Percentiles rank a stretch among this genome's conserved stretches.
Evolutionary conservation across 2,888 invertebrate species (phyloP).

Genomic region (Troglohyphantes excavatus): DNA sequence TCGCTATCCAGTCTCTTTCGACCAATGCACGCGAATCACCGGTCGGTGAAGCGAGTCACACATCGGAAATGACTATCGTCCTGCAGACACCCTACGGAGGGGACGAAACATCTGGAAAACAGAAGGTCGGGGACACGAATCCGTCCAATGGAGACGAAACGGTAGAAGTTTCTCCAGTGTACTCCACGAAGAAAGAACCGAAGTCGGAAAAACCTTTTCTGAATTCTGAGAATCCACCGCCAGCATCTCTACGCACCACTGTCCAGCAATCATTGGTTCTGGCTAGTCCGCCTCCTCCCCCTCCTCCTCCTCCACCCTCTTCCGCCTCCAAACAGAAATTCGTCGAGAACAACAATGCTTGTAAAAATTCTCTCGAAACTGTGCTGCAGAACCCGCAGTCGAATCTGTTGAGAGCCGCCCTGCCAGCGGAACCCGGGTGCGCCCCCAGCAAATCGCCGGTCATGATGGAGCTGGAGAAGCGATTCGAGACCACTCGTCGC

Average conservation of each 20-base stretch:
- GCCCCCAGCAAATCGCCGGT: slow-evolving; percentile 34
- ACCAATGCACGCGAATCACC: not conserved
- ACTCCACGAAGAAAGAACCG: not conserved
- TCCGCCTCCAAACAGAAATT: too few relatives aligned
- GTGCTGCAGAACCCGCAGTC: slow-evolving; percentile 36
- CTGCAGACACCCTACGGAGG: not conserved
- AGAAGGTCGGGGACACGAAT: not conserved
- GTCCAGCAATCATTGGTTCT: not conserved
- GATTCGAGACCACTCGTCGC: slow-evolving; percentile 2
- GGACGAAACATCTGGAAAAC: not conserved
- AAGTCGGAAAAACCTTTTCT: not conserved
- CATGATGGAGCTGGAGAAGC: slow-evolving; percentile 54
- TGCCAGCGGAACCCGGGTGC: not conserved
- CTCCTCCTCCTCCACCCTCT: slow-evolving; percentile 41
- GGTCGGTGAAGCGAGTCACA: slow-evolving; percentile 10
- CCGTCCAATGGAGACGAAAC: not conserved
- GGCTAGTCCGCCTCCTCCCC: slow-evolving; percentile 44
- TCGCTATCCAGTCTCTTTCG: not conserved
- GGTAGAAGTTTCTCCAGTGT: slow-evolving; percentile 9
- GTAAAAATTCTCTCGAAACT: slow-evolving; percentile 33
- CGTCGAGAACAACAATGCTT: not conserved
- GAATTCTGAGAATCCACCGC: not conserved
- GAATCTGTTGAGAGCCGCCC: slow-evolving; percentile 11
- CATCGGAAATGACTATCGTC: slow-evolving; percentile 56
- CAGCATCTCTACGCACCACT: too few relatives aligned